phyloP scores from a whole-genome alignment of 2,888 invertebrate genomes.

The Thecophora atra region DNA sequence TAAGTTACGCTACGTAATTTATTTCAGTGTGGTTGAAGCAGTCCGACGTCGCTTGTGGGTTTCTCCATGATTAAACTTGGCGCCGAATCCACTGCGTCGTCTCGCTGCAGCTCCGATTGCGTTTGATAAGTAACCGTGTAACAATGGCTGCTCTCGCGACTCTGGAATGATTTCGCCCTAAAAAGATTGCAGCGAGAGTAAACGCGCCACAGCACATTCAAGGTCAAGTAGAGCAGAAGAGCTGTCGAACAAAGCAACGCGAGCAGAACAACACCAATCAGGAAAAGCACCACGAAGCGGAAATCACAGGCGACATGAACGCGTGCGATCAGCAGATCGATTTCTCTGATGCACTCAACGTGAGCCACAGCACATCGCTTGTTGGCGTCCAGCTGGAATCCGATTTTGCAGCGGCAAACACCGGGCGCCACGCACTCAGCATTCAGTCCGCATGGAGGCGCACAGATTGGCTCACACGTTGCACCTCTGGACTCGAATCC shows the following conservation, averaged over 20 bases:
- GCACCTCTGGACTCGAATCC: conserved; percentile 3
- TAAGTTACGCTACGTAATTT: too few relatives aligned
- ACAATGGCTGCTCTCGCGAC: not conserved
- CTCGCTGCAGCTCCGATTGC: not conserved
- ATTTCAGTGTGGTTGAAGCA: too few relatives aligned
- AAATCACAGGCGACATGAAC: conserved; percentile 6
- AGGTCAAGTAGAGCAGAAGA: not conserved
- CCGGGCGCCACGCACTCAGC: conserved; percentile 19
- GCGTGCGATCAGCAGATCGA: not conserved
- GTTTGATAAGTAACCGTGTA: conserved; percentile 4
- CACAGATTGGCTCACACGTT: conserved; percentile 9
- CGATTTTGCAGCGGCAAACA: not conserved
- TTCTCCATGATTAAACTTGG: too few relatives aligned
- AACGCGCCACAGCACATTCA: not conserved
- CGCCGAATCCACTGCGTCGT: not conserved
- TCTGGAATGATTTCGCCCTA: not conserved
- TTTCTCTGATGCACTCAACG: not conserved
- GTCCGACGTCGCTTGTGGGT: too few relatives aligned
- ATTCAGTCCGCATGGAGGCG: conserved; percentile 8
- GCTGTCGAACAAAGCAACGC: not conserved
- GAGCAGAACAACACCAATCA: not conserved
- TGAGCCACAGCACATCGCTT: not conserved
- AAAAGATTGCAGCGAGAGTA: not conserved
- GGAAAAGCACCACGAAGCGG: not conserved
- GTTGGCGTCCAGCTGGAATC: not conserved